Percentiles rank a stretch among this genome's conserved stretches.
Conservation (phyloP, 2,113 vertebrate genomes). For the Heliornis fulica region DNA sequence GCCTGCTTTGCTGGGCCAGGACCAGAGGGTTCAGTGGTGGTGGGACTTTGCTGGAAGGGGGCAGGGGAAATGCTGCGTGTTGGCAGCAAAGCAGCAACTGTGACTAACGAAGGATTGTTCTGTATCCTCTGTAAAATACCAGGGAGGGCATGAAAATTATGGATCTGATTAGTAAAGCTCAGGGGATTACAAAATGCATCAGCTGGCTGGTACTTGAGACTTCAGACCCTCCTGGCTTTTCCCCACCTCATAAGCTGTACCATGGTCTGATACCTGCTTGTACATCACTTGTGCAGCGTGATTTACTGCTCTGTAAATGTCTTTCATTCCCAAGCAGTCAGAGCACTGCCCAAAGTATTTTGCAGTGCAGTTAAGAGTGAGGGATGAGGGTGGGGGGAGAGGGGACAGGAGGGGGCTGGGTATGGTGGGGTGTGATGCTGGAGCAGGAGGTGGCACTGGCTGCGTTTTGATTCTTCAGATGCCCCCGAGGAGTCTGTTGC, state of each 20-base stretch:
- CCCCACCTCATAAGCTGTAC: too few relatives aligned
- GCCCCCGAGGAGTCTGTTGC: neutral
- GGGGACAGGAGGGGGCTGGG: neutral
- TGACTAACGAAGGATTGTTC: neutral
- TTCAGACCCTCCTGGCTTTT: neutral
- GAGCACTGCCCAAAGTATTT: neutral
- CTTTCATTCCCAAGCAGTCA: neutral
- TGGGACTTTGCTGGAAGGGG: neutral
- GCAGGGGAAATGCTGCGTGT: neutral
- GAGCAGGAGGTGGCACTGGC: neutral
- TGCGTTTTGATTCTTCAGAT: neutral
- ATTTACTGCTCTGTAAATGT: too few relatives aligned
- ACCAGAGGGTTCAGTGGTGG: rapidly evolving
- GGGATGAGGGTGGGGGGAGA: neutral
- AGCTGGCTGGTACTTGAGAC: neutral
- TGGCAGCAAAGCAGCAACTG: neutral
- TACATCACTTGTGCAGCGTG: rapidly evolving
- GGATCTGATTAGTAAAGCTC: neutral
- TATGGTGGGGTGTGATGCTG: rapidly evolving
- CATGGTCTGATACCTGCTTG: neutral
- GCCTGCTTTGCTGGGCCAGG: neutral
- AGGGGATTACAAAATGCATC: neutral
- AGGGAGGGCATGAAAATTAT: neutral
- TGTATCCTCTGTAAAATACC: neutral
- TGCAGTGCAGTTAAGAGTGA: too few relatives aligned